These are phyloP conservation scores for Eristalis intricaria DNA, from an alignment of 2,888 invertebrate species.

Conservation along the genomic window DNA sequence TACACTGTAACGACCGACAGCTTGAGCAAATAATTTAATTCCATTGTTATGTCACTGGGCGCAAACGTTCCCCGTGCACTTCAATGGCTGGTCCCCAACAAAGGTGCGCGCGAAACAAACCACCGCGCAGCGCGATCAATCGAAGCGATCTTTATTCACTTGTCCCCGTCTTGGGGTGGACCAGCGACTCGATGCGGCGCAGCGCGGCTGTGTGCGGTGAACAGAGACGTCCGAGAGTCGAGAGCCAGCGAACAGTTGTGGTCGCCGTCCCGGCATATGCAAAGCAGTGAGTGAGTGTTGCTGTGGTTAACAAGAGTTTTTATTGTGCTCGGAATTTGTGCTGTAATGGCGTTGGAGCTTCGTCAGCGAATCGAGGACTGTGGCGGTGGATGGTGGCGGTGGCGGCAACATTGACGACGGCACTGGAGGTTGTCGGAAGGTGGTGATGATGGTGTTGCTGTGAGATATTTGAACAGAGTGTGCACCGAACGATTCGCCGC, in stretches of 20 bases:
- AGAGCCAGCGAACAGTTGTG: not conserved
- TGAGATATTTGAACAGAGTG: slow-evolving; percentile 61
- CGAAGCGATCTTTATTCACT: slow-evolving; percentile 69
- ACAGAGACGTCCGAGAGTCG: slow-evolving; percentile 6
- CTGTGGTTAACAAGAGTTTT: slow-evolving; percentile 68
- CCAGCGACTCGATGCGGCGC: not conserved
- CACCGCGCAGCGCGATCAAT: slow-evolving; percentile 62
- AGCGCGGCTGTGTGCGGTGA: slow-evolving; percentile 19
- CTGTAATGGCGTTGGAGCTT: slow-evolving; percentile 1
- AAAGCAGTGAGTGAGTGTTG: slow-evolving; percentile 61
- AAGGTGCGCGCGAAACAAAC: slow-evolving; percentile 55
- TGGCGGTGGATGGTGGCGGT: not conserved
- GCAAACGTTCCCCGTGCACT: slow-evolving; percentile 40
- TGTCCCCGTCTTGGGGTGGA: slow-evolving; percentile 49
- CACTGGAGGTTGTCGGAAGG: slow-evolving; percentile 20
- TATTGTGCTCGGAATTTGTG: slow-evolving; percentile 64
- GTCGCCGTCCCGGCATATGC: slow-evolving; percentile 51
- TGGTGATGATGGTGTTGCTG: slow-evolving; percentile 53
- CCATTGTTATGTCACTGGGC: slow-evolving; percentile 71
- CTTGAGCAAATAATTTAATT: slow-evolving; percentile 72
- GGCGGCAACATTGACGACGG: not conserved
- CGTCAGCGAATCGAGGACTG: not conserved
- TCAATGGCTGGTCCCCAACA: slow-evolving; percentile 36
- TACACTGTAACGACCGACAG: slow-evolving; percentile 70
- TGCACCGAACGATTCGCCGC: slow-evolving; percentile 26